Evolutionary conservation across 2,888 invertebrate species (phyloP).

Genomic region (Pyrrhosoma nymphula): DNA sequence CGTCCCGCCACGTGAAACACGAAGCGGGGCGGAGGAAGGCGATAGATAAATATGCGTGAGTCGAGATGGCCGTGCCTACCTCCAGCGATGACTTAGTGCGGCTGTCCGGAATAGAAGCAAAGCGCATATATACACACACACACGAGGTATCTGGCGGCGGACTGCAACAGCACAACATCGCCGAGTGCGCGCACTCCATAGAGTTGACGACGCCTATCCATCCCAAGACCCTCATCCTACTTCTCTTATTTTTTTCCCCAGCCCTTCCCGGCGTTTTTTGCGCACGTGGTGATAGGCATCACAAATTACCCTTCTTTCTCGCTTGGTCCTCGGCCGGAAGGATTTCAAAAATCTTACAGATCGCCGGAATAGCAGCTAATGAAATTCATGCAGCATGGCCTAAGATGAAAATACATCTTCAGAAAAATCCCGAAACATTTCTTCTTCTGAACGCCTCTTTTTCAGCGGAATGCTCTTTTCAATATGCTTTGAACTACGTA

Average conservation of each 20-base stretch:
- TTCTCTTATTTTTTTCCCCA: neutral
- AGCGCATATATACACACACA: neutral
- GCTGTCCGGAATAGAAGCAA: neutral
- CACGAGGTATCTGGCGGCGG: neutral
- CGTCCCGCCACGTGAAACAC: conserved; percentile 5
- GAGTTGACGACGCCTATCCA: neutral
- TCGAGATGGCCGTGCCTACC: neutral
- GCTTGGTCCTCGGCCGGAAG: neutral
- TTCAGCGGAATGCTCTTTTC: too few species aligned
- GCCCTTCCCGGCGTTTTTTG: neutral
- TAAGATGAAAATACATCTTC: too few species aligned
- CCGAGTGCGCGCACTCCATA: neutral
- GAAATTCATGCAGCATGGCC: neutral
- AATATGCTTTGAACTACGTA: too few species aligned
- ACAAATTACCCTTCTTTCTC: neutral
- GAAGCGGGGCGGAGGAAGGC: neutral
- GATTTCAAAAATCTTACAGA: neutral
- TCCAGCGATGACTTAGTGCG: neutral
- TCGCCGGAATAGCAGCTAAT: too few species aligned
- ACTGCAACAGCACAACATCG: neutral
- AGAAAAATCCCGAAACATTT: too few species aligned
- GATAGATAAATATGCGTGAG: conserved; percentile 8
- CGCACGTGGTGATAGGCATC: neutral
- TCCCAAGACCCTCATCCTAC: neutral
- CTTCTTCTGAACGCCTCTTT: too few species aligned